Evolutionary conservation across 2,888 invertebrate species (phyloP), one percentile per base, ranked within the genome.

Genomic region (Mythimna lalbum): DNA sequence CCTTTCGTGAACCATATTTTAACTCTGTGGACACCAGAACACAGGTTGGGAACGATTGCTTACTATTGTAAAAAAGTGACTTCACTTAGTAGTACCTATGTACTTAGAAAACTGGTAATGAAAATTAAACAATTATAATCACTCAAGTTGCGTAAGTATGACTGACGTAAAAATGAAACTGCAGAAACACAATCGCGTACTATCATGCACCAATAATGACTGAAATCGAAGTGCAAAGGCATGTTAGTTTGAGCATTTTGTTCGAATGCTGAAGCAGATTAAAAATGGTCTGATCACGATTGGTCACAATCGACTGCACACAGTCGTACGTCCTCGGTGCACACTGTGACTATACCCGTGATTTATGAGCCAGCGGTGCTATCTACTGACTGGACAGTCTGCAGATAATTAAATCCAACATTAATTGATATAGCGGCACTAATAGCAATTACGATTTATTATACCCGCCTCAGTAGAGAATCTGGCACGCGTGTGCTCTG

Each of bases 371-470:
- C 83, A 85, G 84, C 87, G 87, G 86, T 79, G 62, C 74, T 79
- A 83, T 79, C 78, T 81, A 85, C 86, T 87, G 86, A 84, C 89
- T 88, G 87, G 90, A 90, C 90, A 89, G 86, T 89, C 88, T 88
- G 92, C 92, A 90, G 89, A 89, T 93, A 93, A 95, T 95, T 94
- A 93, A 94, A 93, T 92, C 88, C 90, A 89, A 87, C 90, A 91
- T 89, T 92, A 92, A 92, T 92, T 93, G 91, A 91, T 93, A 89
- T 91, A 86, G 89, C 90, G 90, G 90, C 90, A 91, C 92, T 91
- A 91, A 92, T 91, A 87, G 88, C 87, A 88, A 88, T 90, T 90
- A 87, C 86, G 87, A 91, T 90, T 91, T 91, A 92, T 90, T 89
- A 85, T 80, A 74, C 81, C 73, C 70, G 75, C 69, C 72, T 80